These are phyloP conservation scores for Eriocheir sinensis DNA, from an alignment of 1,140 invertebrate species.

Conservation along the genomic window DNA sequence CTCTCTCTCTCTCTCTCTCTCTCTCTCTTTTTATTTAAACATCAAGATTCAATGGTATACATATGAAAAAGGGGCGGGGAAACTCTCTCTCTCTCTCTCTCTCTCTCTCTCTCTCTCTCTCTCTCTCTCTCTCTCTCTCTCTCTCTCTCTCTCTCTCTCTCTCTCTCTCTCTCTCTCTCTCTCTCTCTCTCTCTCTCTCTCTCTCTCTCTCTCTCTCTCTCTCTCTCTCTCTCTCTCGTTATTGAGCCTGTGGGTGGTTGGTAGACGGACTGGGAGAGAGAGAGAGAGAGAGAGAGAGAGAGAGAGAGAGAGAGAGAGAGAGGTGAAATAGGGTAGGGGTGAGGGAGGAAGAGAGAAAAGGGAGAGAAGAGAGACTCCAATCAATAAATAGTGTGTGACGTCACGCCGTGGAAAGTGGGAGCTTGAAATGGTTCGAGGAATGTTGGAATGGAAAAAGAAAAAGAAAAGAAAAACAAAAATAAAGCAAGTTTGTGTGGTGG, in stretches of 20 bases:
- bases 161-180: background rate
- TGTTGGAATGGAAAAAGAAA: background rate
- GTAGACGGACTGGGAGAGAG: background rate
- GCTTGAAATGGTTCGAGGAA: background rate
- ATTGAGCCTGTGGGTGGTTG: background rate
- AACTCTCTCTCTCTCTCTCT: background rate
- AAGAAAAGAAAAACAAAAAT: background rate
- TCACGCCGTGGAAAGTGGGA: background rate
- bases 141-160: background rate
- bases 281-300: background rate
- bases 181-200: background rate
- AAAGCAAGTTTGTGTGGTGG: background rate
- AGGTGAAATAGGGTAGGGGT: too few relatives aligned
- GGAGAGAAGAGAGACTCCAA: background rate
- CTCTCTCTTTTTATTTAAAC: background rate
- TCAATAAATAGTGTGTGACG: background rate
- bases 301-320: background rate
- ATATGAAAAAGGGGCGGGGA: too few relatives aligned
- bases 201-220: background rate
- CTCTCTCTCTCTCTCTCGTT: background rate
- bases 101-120: constrained; percentile 42
- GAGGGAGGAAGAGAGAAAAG: background rate
- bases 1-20: background rate
- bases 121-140: constrained; percentile 6
- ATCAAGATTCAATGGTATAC: too few relatives aligned